A percentile compares a stretch with the other conserved stretches of the same genome.
These are phyloP conservation scores for Microtus pennsylvanicus DNA, from an alignment of 2,113 vertebrate species.

Conservation along the genomic window DNA sequence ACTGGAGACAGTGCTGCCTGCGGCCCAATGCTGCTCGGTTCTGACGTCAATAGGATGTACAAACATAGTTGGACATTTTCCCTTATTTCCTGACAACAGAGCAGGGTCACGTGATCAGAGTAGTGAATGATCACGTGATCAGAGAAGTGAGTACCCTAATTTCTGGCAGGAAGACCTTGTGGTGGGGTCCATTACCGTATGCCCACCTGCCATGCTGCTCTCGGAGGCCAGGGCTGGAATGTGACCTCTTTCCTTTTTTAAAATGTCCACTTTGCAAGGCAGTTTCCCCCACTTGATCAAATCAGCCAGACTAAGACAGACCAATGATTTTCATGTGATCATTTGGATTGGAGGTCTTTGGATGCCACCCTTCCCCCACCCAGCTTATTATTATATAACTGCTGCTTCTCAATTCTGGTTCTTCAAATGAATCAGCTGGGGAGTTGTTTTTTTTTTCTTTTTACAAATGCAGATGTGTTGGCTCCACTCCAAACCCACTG, in stretches of 20 bases:
- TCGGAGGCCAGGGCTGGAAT: neutral
- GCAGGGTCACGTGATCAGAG: neutral
- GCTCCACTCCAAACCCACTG: neutral
- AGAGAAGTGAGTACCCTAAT: neutral
- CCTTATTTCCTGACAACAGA: neutral
- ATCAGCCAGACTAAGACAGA: neutral
- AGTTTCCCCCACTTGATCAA: neutral
- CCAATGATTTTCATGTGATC: neutral
- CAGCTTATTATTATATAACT: neutral
- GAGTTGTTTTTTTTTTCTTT: neutral
- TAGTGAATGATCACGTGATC: neutral
- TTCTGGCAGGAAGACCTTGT: neutral
- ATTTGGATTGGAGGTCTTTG: neutral
- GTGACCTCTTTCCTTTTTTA: neutral
- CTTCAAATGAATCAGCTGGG: slow-evolving; percentile 14
- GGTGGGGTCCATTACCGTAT: neutral
- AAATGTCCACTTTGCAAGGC: slow-evolving; percentile 16
- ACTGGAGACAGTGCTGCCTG: neutral
- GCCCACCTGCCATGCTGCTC: neutral
- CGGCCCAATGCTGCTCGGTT: neutral
- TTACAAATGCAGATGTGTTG: slow-evolving; percentile 44
- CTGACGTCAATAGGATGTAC: neutral
- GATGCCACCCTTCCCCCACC: neutral
- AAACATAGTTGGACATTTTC: neutral
- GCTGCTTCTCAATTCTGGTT: neutral